Evolutionary conservation across 2,113 vertebrate genomes (phyloP), one percentile per base, ranked within the genome.

Genomic region (Sinocyclocheilus anshuiensis): DNA sequence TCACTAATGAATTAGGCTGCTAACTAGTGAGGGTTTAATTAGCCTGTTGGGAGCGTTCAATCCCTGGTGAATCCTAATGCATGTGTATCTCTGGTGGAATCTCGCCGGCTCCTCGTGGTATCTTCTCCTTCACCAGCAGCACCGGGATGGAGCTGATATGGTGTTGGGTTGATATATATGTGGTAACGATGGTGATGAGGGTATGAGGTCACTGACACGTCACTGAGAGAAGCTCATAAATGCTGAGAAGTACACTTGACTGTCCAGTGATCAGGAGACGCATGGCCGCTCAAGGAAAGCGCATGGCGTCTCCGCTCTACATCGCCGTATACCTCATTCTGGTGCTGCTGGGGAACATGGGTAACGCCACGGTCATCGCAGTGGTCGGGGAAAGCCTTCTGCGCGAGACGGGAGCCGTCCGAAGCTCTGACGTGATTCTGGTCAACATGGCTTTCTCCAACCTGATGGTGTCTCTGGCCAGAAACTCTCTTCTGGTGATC

Each of bases 401-500:
- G 13, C 82, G 77, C 13, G 89, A 92, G 1, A 87, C 67, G 0
- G 74, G 79, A 0, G 87, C 86, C 5, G 89, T 89, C 36, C 91
- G 89, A 0, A 92, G 89, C 88, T 94, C 94, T 0, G 94, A 96
- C 78, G 91, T 95, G 83, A 94, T 95, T 26, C 92, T 96, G 18
- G 82, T 94, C 8, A 95, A 96, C 92, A 92, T 96, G 92, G 92
- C 94, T 0, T 55, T 93, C 53, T 93, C 94, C 22, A 95, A 94
- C 86, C 87, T 96, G 80, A 89, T 96, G 87, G 90, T 96, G 81
- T 95, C 94, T 1, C 16, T 93, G 59, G 67, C 91, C 48, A 93
- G 94, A 81, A 96, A 95, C 88, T 39, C 87, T 0, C 81, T 95
- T 71, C 90, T 95, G 3, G 50, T 95, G 84, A 86, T 94, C 59